Evolutionary conservation across 2,113 vertebrate genomes (phyloP).

Genomic region (Neopipo cinnamomea): DNA sequence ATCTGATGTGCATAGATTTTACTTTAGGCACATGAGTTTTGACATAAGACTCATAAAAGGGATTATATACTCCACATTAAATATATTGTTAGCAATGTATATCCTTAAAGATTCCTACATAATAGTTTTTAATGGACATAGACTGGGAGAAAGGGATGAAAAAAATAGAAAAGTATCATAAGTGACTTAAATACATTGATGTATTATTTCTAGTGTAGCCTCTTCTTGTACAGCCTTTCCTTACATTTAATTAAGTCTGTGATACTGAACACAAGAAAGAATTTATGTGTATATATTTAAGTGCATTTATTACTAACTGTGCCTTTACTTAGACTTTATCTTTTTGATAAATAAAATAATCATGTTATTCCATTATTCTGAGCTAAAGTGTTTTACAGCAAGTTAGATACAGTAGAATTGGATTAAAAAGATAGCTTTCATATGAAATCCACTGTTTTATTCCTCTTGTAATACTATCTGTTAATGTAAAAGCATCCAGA

Average conservation of each 20-base stretch:
- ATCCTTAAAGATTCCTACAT: not conserved
- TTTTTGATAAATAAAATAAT: not conserved
- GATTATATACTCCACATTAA: not conserved
- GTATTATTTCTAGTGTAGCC: not conserved
- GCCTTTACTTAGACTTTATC: not conserved
- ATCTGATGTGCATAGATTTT: not conserved
- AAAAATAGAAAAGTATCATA: not conserved
- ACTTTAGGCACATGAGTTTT: not conserved
- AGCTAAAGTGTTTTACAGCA: not conserved
- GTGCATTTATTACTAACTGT: not conserved
- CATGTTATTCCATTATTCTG: not conserved
- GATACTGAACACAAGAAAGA: not conserved
- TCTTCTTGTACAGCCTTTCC: not conserved
- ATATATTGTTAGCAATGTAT: not conserved
- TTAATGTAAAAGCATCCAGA: not conserved
- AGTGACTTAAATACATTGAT: not conserved
- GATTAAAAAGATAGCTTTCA: not conserved
- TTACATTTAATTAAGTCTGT: not conserved
- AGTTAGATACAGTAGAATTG: not conserved
- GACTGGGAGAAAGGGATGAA: not conserved
- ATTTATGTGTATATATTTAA: not conserved
- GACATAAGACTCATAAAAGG: not conserved
- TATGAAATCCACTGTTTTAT: not conserved
- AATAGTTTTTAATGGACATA: not conserved
- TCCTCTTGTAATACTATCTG: not conserved